Percentiles rank a stretch among this genome's conserved stretches.
These are phyloP conservation scores for Heliconius hermathena DNA, from an alignment of 1,140 invertebrate species.

Conservation along the genomic window DNA sequence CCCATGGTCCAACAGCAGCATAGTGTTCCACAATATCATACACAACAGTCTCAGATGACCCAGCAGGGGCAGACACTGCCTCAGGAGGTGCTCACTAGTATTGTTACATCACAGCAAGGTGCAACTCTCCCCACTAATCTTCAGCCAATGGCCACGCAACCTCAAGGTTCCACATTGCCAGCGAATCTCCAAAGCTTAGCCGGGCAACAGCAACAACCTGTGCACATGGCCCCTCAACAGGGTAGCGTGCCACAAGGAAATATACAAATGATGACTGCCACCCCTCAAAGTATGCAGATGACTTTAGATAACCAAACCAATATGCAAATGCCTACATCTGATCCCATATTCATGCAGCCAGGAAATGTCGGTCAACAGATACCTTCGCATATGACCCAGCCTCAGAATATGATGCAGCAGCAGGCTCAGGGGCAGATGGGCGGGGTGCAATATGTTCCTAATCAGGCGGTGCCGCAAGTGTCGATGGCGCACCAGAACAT, in stretches of 20 bases:
- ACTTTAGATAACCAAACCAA: slow-evolving; percentile 80
- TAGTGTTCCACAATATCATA: slow-evolving; percentile 77
- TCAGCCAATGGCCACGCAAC: slow-evolving; percentile 76
- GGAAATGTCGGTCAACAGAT: slow-evolving; percentile 76
- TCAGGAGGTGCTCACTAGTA: slow-evolving; percentile 79
- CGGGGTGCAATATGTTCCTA: slow-evolving; percentile 75
- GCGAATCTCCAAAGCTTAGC: slow-evolving; percentile 82
- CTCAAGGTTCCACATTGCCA: slow-evolving; percentile 83
- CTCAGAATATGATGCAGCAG: slow-evolving; percentile 73
- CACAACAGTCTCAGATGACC: slow-evolving; percentile 76
- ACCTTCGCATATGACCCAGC: slow-evolving; percentile 74
- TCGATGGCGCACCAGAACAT: slow-evolving; percentile 77
- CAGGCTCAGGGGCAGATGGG: slow-evolving; percentile 75
- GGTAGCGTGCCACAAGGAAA: slow-evolving; percentile 83
- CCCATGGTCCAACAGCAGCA: slow-evolving; percentile 76
- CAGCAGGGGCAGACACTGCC: slow-evolving; percentile 80
- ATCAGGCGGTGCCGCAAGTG: slow-evolving; percentile 72
- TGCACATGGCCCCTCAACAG: slow-evolving; percentile 78
- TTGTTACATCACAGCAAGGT: slow-evolving; percentile 80
- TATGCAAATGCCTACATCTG: slow-evolving; percentile 80
- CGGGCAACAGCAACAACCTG: slow-evolving; percentile 77
- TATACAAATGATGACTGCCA: slow-evolving; percentile 82
- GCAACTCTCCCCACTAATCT: slow-evolving; percentile 75
- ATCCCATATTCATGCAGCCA: slow-evolving; percentile 79
- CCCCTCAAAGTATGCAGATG: slow-evolving; percentile 82